Evolutionary conservation across 2,113 vertebrate species (phyloP), one percentile per base, ranked within the genome.

Genomic region (Cyanistes caeruleus): DNA sequence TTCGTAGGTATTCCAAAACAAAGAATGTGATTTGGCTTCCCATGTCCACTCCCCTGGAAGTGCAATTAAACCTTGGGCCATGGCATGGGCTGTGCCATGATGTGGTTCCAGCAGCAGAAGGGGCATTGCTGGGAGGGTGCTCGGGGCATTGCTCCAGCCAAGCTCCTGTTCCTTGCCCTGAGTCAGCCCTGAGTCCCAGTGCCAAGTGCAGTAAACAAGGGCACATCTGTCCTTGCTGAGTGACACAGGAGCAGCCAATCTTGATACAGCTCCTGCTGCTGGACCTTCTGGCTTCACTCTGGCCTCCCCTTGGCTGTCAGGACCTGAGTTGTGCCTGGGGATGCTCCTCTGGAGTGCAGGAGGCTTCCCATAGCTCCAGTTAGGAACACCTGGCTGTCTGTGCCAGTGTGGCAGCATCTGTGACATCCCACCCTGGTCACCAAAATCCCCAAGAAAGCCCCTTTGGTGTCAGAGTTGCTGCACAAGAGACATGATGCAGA

Each of bases 381-480:
- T 1, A 13, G 75, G 63, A 76, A 19, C 63, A 35, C 41, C 65
- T 2, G 4, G 62, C 33, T 10, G 43, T 35, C 35, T 41, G 51
- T 59, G 51, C 49, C 1, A 1, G 13, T 0, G 0, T 19, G 43
- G 48, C 18, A 64, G 41, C 59, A 14, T 9, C 70, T 35, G 44
- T 8, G 5, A 22, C 5, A 5, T 41, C 83, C 80, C 72, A 10
- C 20, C 31, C 51, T 20, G 43, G 10, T 37, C 77, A 70, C 49
- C 1, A 2, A n/a, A 2, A 4, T 60, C 17, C 22, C 22, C 25
- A 37, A 1, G 31, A 62, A 69, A 76, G 20, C 28, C n/a, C 41
- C 9, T 13, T 60, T 70, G 31, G 10, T 21, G 46, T 89, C 84
- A 28, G 2, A 59, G 25, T 5, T 28, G n/a, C 48, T 87, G 79